phyloP scores from a whole-genome alignment of 2,797 vertebrate genomes.

The Chloroceryle inda region DNA sequence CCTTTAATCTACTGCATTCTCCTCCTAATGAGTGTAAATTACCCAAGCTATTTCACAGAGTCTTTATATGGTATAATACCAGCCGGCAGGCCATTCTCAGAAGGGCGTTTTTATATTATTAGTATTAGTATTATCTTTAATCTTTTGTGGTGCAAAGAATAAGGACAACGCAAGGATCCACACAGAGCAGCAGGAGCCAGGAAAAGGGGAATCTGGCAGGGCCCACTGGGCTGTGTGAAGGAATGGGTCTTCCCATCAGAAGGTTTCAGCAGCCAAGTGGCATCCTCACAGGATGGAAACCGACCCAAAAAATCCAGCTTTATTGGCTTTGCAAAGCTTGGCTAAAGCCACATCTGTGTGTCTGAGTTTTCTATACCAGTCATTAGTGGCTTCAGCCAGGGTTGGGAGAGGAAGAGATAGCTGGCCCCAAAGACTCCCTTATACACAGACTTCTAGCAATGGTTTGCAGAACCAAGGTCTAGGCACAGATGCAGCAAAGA shows the following conservation, averaged over 20 bases:
- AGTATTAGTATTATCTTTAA: slow-evolving; percentile 84
- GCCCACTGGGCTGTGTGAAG: not conserved
- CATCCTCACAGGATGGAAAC: not conserved
- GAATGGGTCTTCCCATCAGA: slow-evolving; percentile 33
- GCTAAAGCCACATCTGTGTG: not conserved
- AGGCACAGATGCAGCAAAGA: not conserved
- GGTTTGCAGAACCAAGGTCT: not conserved
- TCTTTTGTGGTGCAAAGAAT: slow-evolving; percentile 82
- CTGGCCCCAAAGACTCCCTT: not conserved
- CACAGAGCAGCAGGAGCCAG: slow-evolving; percentile 33
- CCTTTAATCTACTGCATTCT: slow-evolving; percentile 88
- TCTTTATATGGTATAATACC: slow-evolving; percentile 81
- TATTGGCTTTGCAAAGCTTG: not conserved
- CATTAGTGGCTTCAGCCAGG: not conserved
- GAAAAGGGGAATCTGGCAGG: not conserved
- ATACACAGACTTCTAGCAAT: not conserved
- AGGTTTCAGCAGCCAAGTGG: not conserved
- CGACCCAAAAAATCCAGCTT: not conserved
- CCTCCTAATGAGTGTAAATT: slow-evolving; percentile 85
- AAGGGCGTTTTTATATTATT: slow-evolving; percentile 78
- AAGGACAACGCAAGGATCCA: slow-evolving; percentile 69
- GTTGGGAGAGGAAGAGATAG: not conserved
- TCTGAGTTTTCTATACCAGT: not conserved
- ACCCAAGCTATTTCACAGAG: slow-evolving; percentile 82
- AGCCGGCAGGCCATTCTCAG: slow-evolving; percentile 73